A percentile compares a stretch with the other conserved stretches of the same genome.
Conservation (phyloP, 2,113 vertebrate species). For the Oncorhynchus kisutch region DNA sequence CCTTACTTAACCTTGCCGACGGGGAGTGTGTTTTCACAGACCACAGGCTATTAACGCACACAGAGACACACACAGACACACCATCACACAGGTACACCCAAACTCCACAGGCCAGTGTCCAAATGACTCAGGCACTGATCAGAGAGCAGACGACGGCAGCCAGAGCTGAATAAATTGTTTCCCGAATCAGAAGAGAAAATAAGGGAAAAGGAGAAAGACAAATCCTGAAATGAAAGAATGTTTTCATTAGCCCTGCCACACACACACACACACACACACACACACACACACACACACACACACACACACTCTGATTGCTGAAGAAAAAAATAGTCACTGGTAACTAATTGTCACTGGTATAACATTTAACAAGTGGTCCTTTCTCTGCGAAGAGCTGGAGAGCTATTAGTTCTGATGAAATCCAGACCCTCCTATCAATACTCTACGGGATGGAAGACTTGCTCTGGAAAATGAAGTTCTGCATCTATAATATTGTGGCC, state of each 20-base stretch:
- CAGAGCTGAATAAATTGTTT: constrained; percentile 18
- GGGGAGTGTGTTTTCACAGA: constrained; percentile 22
- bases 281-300: constrained; percentile 19
- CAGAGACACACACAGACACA: neutral
- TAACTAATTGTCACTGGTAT: constrained; percentile 38
- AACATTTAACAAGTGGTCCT: constrained; percentile 36
- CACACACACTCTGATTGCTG: constrained; percentile 23
- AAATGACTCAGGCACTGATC: constrained; percentile 4
- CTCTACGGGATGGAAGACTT: constrained; percentile 45
- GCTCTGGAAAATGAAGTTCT: constrained; percentile 71
- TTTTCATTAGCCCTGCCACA: constrained; percentile 38
- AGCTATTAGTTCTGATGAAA: constrained; percentile 55
- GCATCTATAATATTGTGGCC: constrained; percentile 57
- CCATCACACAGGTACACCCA: neutral
- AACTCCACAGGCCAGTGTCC: neutral
- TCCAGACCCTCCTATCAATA: constrained; percentile 55
- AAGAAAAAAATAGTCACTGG: constrained; percentile 39
- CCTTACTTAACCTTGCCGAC: constrained; percentile 39
- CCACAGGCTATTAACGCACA: neutral
- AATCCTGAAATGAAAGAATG: constrained; percentile 28
- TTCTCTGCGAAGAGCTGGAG: constrained; percentile 41
- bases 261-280: neutral
- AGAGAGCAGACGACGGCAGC: constrained; percentile 3
- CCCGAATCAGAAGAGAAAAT: neutral
- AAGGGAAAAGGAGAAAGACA: constrained; percentile 12